Conservation (phyloP, 1,140 invertebrate genomes). For the Globodera rostochiensis region DNA sequence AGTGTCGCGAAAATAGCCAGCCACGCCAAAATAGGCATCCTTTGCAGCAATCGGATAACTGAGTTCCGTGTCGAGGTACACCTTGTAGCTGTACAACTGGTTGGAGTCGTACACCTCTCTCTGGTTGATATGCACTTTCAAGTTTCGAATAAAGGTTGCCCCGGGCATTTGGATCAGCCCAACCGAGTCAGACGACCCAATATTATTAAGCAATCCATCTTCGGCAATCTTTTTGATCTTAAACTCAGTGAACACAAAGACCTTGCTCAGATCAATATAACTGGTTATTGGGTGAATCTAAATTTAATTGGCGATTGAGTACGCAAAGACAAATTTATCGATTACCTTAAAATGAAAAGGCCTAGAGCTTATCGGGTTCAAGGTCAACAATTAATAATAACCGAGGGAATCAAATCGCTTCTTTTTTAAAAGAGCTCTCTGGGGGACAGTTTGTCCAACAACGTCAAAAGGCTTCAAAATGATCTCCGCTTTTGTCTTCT, state of each 20-base stretch:
- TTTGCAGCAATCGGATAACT: neutral
- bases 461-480: neutral
- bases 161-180: neutral
- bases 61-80: neutral
- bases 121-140: slow-evolving; percentile 12
- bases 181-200: neutral
- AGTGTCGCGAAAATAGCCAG: slow-evolving; percentile 1
- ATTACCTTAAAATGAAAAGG: neutral
- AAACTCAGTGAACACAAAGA: slow-evolving; percentile 2
- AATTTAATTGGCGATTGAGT: neutral
- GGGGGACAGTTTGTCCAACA: neutral
- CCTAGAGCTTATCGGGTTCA: neutral
- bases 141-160: neutral
- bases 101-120: slow-evolving; percentile 14
- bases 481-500: neutral
- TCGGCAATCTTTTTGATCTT: neutral
- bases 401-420: neutral
- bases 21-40: neutral
- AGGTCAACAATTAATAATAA: neutral
- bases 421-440: neutral
- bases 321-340: too few species aligned
- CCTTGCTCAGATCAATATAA: slow-evolving; percentile 5
- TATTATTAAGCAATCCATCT: neutral
- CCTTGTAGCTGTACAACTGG: slow-evolving; percentile 10
- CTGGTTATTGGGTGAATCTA: slow-evolving; percentile 7